Conservation (phyloP, 2,797 vertebrate species). For the Mastacembelus armatus region DNA sequence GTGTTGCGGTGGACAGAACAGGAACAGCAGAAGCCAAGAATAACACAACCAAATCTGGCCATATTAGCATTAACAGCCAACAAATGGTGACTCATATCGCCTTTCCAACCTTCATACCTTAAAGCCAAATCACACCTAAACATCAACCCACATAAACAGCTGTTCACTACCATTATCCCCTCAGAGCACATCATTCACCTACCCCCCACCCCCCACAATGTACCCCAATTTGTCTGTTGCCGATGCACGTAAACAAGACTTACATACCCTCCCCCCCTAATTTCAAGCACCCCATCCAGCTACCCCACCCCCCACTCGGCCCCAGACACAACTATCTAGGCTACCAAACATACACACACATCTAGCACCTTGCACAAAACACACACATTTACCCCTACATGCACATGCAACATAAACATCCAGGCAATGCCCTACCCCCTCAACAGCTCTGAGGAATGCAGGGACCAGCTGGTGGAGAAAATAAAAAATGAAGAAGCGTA, state of each 20-base stretch:
- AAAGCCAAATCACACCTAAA: slow-evolving; percentile 58
- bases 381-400: slow-evolving; percentile 59
- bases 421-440: slow-evolving; percentile 71
- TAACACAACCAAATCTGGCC: too few species aligned
- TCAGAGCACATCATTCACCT: slow-evolving; percentile 67
- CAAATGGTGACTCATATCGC: slow-evolving; percentile 6
- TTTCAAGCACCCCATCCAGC: slow-evolving; percentile 62
- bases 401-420: slow-evolving; percentile 73
- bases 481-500: slow-evolving; percentile 76
- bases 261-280: slow-evolving; percentile 51
- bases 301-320: slow-evolving; percentile 40
- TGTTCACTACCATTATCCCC: slow-evolving; percentile 76
- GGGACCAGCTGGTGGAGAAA: slow-evolving; percentile 76
- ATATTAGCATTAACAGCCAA: not conserved
- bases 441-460: slow-evolving; percentile 71
- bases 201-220: slow-evolving; percentile 57
- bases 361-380: slow-evolving; percentile 12
- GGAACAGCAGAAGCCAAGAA: slow-evolving; percentile 21
- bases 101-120: slow-evolving; percentile 28
- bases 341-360: slow-evolving; percentile 52
- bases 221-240: slow-evolving; percentile 73
- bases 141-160: slow-evolving; percentile 67
- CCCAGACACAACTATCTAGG: slow-evolving; percentile 66
- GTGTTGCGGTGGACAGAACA: slow-evolving; percentile 41
- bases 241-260: slow-evolving; percentile 73